Evolutionary conservation across 2,113 vertebrate species (phyloP).

Genomic region (Ornithorhynchus anatinus): DNA sequence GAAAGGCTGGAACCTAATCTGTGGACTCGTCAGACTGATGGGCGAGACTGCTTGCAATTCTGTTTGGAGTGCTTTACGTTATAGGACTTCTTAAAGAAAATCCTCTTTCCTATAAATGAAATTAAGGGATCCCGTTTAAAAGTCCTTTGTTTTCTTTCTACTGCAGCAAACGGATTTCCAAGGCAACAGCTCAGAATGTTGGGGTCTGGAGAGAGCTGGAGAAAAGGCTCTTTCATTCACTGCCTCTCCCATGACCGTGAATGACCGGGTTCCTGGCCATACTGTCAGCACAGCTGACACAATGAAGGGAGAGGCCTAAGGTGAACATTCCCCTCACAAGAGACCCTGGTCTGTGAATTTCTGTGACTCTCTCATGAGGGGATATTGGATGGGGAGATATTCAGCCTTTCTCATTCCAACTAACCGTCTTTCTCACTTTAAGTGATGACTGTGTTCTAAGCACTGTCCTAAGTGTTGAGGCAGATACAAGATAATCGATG

Average conservation of each 20-base stretch:
- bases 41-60: too few relatives aligned
- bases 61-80: too few relatives aligned
- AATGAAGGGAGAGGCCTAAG: not conserved
- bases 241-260: not conserved
- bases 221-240: not conserved
- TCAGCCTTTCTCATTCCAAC: too few relatives aligned
- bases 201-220: not conserved
- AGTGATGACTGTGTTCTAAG: too few relatives aligned
- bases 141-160: not conserved
- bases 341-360: too few relatives aligned
- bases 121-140: not conserved
- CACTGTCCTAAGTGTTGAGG: too few relatives aligned
- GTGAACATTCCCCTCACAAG: slow-evolving; percentile 3
- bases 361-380: too few relatives aligned
- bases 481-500: too few relatives aligned
- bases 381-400: too few relatives aligned
- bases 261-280: not conserved
- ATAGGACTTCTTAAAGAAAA: not conserved
- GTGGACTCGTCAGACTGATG: too few relatives aligned
- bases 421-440: too few relatives aligned
- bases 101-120: not conserved
- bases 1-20: too few relatives aligned
- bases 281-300: not conserved
- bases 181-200: not conserved
- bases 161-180: not conserved